Evolutionary conservation across 2,888 invertebrate species (phyloP), one percentile per base, ranked within the genome.

Genomic region (Trichogramma evanescens): DNA sequence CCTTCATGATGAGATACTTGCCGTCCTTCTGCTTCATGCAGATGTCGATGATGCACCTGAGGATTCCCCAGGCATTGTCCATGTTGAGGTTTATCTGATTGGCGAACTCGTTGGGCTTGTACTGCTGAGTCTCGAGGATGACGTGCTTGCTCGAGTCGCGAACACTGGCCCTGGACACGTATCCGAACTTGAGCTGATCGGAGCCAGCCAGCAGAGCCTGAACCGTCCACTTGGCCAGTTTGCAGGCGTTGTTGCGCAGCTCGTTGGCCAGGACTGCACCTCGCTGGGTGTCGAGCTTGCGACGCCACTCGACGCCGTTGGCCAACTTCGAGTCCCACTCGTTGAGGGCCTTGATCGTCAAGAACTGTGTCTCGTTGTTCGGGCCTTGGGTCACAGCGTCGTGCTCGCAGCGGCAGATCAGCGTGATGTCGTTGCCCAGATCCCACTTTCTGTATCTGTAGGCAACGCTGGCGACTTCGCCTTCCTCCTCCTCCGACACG

Each of bases 1-100:
- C 97, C 81, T 98, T 97, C 93, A 98, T 94, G 69, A 98, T 95
- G 72, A 98, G 83, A 80, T 95, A 98, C 79, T 91, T 91, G 71
- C 98, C 97, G 75, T 96, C 95, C 73, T 94, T 91, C 78, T 96
- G 93, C 79, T 95, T 95, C 91, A 95, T 93, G 72, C 95, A 93
- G 65, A 95, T 90, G 72, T 99, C 98, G 69, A 99, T 90, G 72
- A 99, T 94, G 79, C 96, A 98, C 10, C 98, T 86, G 63, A 99
- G 82, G 62, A 99, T 93, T 66, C 96, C 99, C 99, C 99, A 99
- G 3, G 95, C 96, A 80, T 99, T 99, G 79, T 99, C 99, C 96
- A 99, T 95, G 75, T 95, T 97, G 72, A 99, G 81, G 80, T 96
- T 97, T 75, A 99, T 99, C 80, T 99, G 98, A 6, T 93, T 93